phyloP scores from a whole-genome alignment of 2,888 invertebrate genomes.

The Xanthia togata region DNA sequence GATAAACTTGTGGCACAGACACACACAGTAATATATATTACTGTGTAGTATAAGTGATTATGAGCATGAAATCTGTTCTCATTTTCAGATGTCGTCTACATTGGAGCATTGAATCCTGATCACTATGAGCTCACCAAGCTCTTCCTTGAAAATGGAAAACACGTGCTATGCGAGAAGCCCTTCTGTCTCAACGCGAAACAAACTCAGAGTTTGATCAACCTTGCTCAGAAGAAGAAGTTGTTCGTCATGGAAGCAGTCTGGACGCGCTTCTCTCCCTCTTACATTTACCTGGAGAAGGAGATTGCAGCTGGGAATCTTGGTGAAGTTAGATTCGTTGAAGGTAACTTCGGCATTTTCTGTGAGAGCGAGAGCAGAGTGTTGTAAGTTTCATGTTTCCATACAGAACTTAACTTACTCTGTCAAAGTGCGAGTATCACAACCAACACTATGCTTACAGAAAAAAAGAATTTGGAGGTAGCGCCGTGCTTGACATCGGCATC shows the following conservation, averaged over 20 bases:
- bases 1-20: slow-evolving; percentile 4
- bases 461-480: slow-evolving; percentile 94
- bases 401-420: not conserved
- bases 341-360: slow-evolving; percentile 92
- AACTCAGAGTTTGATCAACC: slow-evolving; percentile 92
- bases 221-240: slow-evolving; percentile 93
- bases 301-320: slow-evolving; percentile 93
- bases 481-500: slow-evolving; percentile 94
- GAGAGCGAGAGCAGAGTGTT: slow-evolving; percentile 77
- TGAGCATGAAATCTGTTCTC: not conserved
- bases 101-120: slow-evolving; percentile 94
- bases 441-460: slow-evolving; percentile 79
- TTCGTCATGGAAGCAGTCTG: slow-evolving; percentile 98
- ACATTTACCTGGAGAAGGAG: slow-evolving; percentile 92
- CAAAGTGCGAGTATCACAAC: not conserved
- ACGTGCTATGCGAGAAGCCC: slow-evolving; percentile 97
- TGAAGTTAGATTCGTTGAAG: slow-evolving; percentile 92
- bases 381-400: slow-evolving; percentile 67
- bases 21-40: no score
- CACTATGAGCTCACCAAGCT: slow-evolving; percentile 93
- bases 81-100: slow-evolving; percentile 95
- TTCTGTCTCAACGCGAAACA: slow-evolving; percentile 95
- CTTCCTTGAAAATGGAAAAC: slow-evolving; percentile 95
- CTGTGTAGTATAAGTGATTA: not conserved
- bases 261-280: slow-evolving; percentile 95